Evolutionary conservation across 2,888 invertebrate species (phyloP).

Genomic region (Hydraecia micacea): DNA sequence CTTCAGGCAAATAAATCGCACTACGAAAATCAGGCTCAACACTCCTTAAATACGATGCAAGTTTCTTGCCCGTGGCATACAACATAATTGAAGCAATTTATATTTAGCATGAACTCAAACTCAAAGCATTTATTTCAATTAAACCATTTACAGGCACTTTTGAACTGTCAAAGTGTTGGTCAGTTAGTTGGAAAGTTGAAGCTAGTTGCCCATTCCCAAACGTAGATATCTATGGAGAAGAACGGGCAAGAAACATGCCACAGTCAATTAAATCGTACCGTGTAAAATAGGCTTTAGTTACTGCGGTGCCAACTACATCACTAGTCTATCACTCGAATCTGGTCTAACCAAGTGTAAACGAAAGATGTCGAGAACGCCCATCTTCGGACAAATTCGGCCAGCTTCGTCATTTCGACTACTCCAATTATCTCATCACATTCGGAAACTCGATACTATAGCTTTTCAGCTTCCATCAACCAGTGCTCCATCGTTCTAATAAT

Average conservation of each 20-base stretch:
- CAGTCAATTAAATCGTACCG: neutral
- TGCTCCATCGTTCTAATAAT: neutral
- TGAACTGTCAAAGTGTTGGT: no score
- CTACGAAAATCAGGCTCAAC: no score
- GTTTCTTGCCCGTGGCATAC: no score
- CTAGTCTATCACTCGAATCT: neutral
- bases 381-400: neutral
- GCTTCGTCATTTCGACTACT: neutral
- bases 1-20: no score
- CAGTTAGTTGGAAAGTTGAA: neutral
- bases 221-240: neutral
- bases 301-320: neutral
- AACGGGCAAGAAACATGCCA: neutral
- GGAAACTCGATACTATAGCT: neutral
- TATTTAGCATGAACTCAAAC: neutral
- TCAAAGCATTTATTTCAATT: no score
- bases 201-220: no score
- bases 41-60: no score
- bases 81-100: no score
- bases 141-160: neutral
- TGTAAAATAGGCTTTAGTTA: neutral
- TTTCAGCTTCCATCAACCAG: neutral
- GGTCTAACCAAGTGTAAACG: constrained; percentile 23
- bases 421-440: constrained; percentile 7
- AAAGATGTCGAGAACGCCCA: neutral